A percentile compares a stretch with the other conserved stretches of the same genome.
Conservation (phyloP, 2,888 invertebrate genomes). For the Pilophorus perplexus region DNA sequence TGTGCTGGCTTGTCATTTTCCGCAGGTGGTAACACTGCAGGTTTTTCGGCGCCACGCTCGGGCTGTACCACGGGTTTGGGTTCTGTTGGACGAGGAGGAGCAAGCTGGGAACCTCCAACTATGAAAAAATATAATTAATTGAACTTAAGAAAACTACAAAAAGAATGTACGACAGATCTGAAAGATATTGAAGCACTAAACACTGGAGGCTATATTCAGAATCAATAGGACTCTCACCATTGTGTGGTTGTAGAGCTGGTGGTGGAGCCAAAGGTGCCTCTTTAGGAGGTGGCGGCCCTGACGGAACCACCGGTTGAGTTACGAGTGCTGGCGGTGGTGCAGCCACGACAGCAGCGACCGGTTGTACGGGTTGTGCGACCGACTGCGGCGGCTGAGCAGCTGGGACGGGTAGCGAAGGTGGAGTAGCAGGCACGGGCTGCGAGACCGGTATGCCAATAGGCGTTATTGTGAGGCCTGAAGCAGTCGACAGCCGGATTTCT, state of each 20-base stretch:
- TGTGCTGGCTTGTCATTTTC: constrained; percentile 50
- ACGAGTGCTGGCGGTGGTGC: constrained; percentile 51
- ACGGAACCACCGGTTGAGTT: no score
- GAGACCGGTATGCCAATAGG: constrained; percentile 21
- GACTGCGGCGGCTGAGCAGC: constrained; percentile 18
- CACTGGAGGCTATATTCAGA: no score
- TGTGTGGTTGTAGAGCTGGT: no score
- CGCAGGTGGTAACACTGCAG: constrained; percentile 15
- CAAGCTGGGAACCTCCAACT: constrained; percentile 1
- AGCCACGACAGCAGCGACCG: constrained; percentile 50
- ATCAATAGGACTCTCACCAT: no score
- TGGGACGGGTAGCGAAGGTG: constrained; percentile 51
- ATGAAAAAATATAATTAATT: no score
- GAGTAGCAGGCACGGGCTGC: constrained; percentile 48
- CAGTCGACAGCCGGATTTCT: constrained; percentile 19
- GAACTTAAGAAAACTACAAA: no score
- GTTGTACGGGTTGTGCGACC: no score
- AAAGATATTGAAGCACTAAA: no score
- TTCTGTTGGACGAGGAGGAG: constrained; percentile 17
- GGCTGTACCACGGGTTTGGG: constrained; percentile 36
- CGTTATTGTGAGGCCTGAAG: constrained; percentile 28
- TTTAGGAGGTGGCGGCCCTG: no score
- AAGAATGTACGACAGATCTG: no score
- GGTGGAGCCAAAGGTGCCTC: no score
- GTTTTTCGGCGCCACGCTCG: constrained; percentile 28